phyloP scores from a whole-genome alignment of 2,888 invertebrate genomes.

The Apamea monoglypha region DNA sequence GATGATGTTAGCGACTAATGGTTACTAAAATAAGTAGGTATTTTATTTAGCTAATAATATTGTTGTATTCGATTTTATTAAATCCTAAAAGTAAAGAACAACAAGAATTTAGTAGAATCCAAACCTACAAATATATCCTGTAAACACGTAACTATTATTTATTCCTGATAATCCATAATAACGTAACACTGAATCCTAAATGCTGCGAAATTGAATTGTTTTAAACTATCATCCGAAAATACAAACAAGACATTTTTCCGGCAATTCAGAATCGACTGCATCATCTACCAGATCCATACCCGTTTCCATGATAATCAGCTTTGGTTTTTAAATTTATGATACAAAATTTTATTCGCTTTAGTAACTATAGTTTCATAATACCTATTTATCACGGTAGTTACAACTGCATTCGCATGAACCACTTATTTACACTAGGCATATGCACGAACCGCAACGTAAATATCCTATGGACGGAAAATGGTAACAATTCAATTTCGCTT shows the following conservation, averaged over 20 bases:
- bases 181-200: conserved; percentile 56
- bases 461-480: conserved; percentile 86
- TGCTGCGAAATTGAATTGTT: conserved; percentile 85
- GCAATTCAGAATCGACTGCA: conserved; percentile 67
- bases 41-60: conserved; percentile 43
- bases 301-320: conserved; percentile 68
- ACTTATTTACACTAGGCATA: conserved; percentile 79
- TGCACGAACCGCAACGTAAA: conserved; percentile 85
- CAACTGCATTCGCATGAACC: conserved; percentile 84
- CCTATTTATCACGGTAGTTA: conserved; percentile 84
- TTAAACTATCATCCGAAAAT: conserved; percentile 66
- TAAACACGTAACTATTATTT: conserved; percentile 49
- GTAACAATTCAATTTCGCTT: conserved; percentile 90
- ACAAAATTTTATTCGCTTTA: conserved; percentile 76
- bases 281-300: conserved; percentile 67
- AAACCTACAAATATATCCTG: conserved; percentile 52
- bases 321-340: conserved; percentile 64
- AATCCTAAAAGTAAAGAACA: conserved; percentile 53
- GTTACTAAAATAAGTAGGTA: conserved; percentile 50
- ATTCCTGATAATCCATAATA: conserved; percentile 50
- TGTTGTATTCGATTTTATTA: conserved; percentile 53
- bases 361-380: conserved; percentile 75
- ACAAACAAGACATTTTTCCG: conserved; percentile 61
- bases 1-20: conserved; percentile 49
- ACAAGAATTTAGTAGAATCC: conserved; percentile 56